phyloP scores from a whole-genome alignment of 2,888 invertebrate species.

The Tiphia femorata region DNA sequence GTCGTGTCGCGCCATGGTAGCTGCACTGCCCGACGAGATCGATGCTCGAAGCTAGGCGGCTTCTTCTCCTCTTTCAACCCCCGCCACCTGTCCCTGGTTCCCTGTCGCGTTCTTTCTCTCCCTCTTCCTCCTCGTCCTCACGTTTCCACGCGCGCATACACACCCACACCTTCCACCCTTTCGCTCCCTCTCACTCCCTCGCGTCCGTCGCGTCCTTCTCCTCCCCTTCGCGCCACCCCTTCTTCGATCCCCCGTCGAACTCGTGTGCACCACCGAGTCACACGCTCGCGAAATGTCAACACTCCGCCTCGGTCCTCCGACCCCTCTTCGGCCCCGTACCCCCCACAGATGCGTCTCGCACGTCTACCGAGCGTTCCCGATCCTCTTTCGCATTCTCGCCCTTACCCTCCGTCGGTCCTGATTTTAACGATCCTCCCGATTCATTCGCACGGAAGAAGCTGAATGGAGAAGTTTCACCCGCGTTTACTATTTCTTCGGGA shows the following conservation, averaged over 20 bases:
- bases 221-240: not conserved
- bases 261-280: not conserved
- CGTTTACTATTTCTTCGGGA: too few relatives aligned
- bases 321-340: slow-evolving; percentile 12
- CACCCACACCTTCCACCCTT: slow-evolving; percentile 4
- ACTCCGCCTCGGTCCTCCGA: not conserved
- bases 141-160: not conserved
- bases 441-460: too few relatives aligned
- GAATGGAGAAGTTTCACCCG: too few relatives aligned
- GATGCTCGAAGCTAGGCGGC: slow-evolving; percentile 42
- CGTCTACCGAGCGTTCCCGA: slow-evolving; percentile 14
- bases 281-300: not conserved
- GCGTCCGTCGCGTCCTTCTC: not conserved
- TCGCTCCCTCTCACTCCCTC: slow-evolving; percentile 11
- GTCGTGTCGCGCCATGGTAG: slow-evolving; percentile 36
- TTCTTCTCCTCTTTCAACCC: slow-evolving; percentile 35
- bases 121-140: not conserved
- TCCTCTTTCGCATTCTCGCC: not conserved
- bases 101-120: slow-evolving; percentile 3
- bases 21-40: slow-evolving; percentile 42
- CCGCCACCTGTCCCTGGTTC: not conserved
- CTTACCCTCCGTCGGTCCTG: too few relatives aligned
- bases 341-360: slow-evolving; percentile 1
- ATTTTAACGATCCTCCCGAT: too few relatives aligned
- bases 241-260: slow-evolving; percentile 25